Evolutionary conservation across 2,888 invertebrate species (phyloP).

Genomic region (Eupithecia subumbrata): DNA sequence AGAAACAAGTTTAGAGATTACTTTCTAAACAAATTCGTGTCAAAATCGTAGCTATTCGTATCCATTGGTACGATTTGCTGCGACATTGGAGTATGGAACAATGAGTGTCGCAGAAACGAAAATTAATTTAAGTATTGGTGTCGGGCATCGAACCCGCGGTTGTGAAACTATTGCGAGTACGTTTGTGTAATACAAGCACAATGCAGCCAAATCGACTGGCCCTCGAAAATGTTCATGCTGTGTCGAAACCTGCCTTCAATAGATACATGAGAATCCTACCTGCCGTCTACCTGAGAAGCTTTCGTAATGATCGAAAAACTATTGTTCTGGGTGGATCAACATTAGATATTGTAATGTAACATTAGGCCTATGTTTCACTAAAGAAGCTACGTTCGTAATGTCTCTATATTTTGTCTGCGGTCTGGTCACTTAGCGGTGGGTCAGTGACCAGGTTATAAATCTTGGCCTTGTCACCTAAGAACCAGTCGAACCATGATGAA

Average conservation of each 20-base stretch:
- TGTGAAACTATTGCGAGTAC: conserved; percentile 81
- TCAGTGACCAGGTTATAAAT: conserved; percentile 8
- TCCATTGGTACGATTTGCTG: not conserved
- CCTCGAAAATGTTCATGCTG: conserved; percentile 72
- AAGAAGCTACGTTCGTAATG: not conserved
- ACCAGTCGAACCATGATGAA: not conserved
- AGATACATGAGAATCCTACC: conserved; percentile 48
- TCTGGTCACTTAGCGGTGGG: not conserved
- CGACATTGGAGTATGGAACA: conserved; percentile 72
- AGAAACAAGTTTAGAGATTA: conserved; percentile 53
- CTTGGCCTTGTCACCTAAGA: conserved; percentile 5
- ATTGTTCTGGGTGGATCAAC: conserved; percentile 36
- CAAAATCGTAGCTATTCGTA: conserved; percentile 37
- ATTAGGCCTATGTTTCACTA: not conserved
- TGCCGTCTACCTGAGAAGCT: conserved; percentile 32
- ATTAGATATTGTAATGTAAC: conserved; percentile 22
- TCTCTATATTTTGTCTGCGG: not conserved
- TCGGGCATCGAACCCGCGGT: conserved; percentile 79
- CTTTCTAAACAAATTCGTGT: conserved; percentile 63
- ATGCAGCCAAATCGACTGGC: conserved; percentile 74
- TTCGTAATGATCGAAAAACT: conserved; percentile 44
- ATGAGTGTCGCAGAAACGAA: conserved; percentile 78
- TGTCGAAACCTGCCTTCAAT: conserved; percentile 64
- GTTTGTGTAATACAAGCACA: conserved; percentile 81
- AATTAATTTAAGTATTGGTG: conserved; percentile 84